A percentile compares a stretch with the other conserved stretches of the same genome.
phyloP scores from a whole-genome alignment of 2,113 vertebrate species.

The Pionites leucogaster region DNA sequence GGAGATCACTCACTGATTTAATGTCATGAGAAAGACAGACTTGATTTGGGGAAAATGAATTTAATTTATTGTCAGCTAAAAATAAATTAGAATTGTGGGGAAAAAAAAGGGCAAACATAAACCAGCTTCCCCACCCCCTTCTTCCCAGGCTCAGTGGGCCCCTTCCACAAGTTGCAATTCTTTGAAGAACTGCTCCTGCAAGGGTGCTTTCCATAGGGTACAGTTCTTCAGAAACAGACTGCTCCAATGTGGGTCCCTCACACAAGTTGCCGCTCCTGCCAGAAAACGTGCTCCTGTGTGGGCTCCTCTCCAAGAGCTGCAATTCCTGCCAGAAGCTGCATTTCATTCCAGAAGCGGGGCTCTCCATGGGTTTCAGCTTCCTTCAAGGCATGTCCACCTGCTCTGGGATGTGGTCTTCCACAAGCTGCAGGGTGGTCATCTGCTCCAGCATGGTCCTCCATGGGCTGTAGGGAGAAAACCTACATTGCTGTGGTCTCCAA shows the following conservation, averaged over 20 bases:
- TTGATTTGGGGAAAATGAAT: background rate
- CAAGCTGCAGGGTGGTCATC: background rate
- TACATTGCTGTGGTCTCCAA: background rate
- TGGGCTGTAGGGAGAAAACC: background rate
- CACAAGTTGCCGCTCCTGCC: background rate
- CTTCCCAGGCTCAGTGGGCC: background rate
- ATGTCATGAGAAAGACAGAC: background rate
- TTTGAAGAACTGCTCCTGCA: background rate
- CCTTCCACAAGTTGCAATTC: background rate
- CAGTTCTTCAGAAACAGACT: background rate
- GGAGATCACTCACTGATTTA: background rate
- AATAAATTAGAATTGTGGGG: background rate
- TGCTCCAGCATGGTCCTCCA: fast-evolving
- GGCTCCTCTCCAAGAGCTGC: background rate
- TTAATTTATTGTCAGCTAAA: background rate
- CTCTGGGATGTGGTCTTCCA: background rate
- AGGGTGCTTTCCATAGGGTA: background rate
- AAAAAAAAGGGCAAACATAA: background rate
- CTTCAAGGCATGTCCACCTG: background rate
- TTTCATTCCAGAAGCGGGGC: background rate
- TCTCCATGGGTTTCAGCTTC: background rate
- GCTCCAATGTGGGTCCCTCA: background rate
- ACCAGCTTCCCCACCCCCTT: background rate
- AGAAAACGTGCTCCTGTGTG: background rate
- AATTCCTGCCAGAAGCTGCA: background rate